Percentiles rank a stretch among this genome's conserved stretches.
phyloP scores from a whole-genome alignment of 2,888 invertebrate species.

The Drosophila macrospina region DNA sequence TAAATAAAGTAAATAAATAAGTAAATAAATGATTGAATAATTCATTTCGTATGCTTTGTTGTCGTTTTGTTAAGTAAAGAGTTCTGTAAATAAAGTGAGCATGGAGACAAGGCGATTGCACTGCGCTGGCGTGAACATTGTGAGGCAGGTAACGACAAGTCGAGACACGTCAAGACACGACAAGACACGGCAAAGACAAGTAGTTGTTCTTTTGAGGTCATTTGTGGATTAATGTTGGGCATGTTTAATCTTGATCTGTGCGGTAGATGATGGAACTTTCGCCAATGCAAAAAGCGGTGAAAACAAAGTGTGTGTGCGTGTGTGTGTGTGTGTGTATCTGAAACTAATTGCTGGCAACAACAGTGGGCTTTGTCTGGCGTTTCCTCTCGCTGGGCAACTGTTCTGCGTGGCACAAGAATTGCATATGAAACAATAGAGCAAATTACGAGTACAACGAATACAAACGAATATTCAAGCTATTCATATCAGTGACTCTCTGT shows the following conservation, averaged over 20 bases:
- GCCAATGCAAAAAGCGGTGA: constrained; percentile 49
- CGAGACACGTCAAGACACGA: too few species aligned
- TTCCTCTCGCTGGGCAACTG: constrained; percentile 51
- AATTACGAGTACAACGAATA: constrained; percentile 39
- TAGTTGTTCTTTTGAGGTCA: constrained; percentile 11
- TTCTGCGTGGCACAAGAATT: constrained; percentile 46
- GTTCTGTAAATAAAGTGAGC: constrained; percentile 1
- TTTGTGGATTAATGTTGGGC: constrained; percentile 36
- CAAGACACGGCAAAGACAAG: constrained; percentile 11
- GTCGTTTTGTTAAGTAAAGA: too few species aligned
- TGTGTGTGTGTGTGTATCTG: constrained; percentile 36
- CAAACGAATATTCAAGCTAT: constrained; percentile 1
- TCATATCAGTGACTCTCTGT: not conserved
- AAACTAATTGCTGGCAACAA: constrained; percentile 63
- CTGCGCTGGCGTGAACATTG: not conserved
- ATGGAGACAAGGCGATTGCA: not conserved
- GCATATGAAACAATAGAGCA: constrained; percentile 65
- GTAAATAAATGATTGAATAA: too few species aligned
- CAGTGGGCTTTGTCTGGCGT: constrained; percentile 52
- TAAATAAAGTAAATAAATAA: too few species aligned
- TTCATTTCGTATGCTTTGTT: too few species aligned
- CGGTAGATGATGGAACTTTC: constrained; percentile 50
- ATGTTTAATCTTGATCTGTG: constrained; percentile 49
- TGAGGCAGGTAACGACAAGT: constrained; percentile 3
- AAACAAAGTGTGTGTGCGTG: constrained; percentile 26